These are phyloP conservation scores for Taurulus bubalis DNA, from an alignment of 2,113 vertebrate genomes.

Conservation along the genomic window DNA sequence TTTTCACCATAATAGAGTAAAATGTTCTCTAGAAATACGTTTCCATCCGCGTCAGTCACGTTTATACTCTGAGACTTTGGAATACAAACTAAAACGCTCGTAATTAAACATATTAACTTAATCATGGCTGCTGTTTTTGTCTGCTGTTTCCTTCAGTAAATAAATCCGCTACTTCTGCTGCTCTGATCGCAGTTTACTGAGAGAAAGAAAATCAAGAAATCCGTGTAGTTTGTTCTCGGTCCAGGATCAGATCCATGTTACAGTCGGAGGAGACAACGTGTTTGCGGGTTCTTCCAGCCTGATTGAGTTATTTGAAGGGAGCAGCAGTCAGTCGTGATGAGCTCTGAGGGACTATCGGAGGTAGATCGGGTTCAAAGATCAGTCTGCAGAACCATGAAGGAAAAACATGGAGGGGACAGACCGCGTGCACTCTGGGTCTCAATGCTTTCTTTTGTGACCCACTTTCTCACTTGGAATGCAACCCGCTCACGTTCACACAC, in stretches of 20 bases:
- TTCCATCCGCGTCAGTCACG: background rate
- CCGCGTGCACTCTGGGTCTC: conserved; percentile 44
- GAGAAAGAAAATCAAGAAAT: background rate
- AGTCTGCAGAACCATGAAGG: background rate
- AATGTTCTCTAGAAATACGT: conserved; percentile 61
- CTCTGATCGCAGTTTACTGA: background rate
- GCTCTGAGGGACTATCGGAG: background rate
- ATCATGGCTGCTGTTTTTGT: conserved; percentile 30
- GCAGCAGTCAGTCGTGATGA: background rate
- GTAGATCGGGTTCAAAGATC: conserved; percentile 72
- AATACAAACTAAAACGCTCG: background rate
- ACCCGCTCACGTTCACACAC: conserved; percentile 21
- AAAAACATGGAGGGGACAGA: conserved; percentile 53
- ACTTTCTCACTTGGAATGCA: conserved; percentile 30
- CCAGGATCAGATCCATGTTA: conserved; percentile 11
- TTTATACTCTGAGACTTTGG: background rate
- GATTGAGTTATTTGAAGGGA: background rate
- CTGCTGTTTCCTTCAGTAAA: background rate
- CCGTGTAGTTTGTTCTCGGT: background rate
- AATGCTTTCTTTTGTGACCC: conserved; percentile 44
- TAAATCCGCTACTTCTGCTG: background rate
- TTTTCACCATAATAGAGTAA: conserved; percentile 76
- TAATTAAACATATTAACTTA: background rate
- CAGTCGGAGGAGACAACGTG: background rate
- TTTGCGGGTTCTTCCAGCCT: background rate